Percentiles rank a stretch among this genome's conserved stretches.
These are phyloP conservation scores for Pogonus chalceus DNA, from an alignment of 1,140 invertebrate species.

Conservation along the genomic window DNA sequence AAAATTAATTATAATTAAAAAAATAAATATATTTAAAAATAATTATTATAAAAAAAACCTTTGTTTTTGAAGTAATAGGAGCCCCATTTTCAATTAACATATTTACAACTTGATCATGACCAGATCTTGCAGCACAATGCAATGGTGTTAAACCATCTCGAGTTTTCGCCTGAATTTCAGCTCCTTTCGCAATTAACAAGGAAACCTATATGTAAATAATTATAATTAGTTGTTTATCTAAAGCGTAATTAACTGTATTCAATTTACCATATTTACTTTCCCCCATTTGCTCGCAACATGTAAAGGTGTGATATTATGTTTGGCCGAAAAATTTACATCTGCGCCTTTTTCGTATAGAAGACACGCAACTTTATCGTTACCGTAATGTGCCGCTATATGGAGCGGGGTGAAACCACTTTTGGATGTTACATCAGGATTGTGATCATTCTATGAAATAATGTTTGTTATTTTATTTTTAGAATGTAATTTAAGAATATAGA, in stretches of 20 bases:
- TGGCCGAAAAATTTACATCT: slow-evolving; percentile 92
- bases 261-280: slow-evolving; percentile 79
- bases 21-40: neutral
- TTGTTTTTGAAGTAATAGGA: slow-evolving; percentile 94
- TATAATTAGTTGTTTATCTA: neutral
- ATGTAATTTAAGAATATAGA: neutral
- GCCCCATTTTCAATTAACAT: slow-evolving; percentile 83
- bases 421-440: slow-evolving; percentile 90
- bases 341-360: slow-evolving; percentile 85
- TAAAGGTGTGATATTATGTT: slow-evolving; percentile 86
- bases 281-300: slow-evolving; percentile 98
- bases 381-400: slow-evolving; percentile 98
- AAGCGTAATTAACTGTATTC: slow-evolving; percentile 35
- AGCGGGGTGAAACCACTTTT: slow-evolving; percentile 97
- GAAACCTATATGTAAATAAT: slow-evolving; percentile 13
- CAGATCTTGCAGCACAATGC: slow-evolving; percentile 88
- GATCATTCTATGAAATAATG: slow-evolving; percentile 60
- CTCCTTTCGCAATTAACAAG: slow-evolving; percentile 72
- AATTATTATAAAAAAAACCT: slow-evolving; percentile 45
- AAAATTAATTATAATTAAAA: slow-evolving; percentile 6
- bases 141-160: slow-evolving; percentile 88
- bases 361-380: slow-evolving; percentile 89
- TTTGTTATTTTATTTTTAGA: neutral
- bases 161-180: slow-evolving; percentile 89
- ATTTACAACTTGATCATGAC: slow-evolving; percentile 93